Base-by-base conservation (phyloP, 2,113 vertebrate species). In the Willisornis vidua region DNA sequence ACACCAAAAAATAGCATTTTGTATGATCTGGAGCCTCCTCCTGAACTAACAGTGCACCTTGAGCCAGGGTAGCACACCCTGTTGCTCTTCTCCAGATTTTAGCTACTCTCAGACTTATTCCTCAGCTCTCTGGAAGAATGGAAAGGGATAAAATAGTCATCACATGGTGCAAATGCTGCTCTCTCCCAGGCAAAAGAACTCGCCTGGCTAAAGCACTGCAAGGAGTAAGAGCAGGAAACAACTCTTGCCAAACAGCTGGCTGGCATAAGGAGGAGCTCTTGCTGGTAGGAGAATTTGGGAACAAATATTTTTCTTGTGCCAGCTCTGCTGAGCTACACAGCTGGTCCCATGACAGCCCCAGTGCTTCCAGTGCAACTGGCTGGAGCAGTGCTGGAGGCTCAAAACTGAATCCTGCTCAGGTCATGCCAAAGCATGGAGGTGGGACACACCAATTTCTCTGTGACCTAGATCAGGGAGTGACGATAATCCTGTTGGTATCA, bases 191-290 rank as follows among this genome's bases (percentile, higher is more conserved):
- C 59, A 59, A 25, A 35, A 77, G 85, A 70, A 55, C 31, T 46
- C 31, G 63, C 52, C 55, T 86, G 67, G 61, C 37, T 68, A 39
- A 92, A 49, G n/a, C 78, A 20, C 76, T 80, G 19, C 33, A 43
- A 26, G 15, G 63, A 87, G 6, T 54, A 71, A 85, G 66, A 68
- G 65, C 82, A 97, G 93, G 93, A 96, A 94, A 43, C 35, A 48
- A 46, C 48, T 86, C 78, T 55, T 88, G 93, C 82, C 85, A 97
- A 97, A 85, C 90, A 95, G 79, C 90, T 94, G 96, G 68, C 72
- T 96, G 96, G 94, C 93, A 93, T 88, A 90, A 92, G 68, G 72
- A 84, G 65, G 35, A 78, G 28, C 23, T 74, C 48, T 59, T 86
- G 66, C 57, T 92, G 76, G 67, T 86, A 77, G 79, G 59, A 86